phyloP scores from a whole-genome alignment of 2,113 vertebrate genomes.

The Oreocharis arfaki region DNA sequence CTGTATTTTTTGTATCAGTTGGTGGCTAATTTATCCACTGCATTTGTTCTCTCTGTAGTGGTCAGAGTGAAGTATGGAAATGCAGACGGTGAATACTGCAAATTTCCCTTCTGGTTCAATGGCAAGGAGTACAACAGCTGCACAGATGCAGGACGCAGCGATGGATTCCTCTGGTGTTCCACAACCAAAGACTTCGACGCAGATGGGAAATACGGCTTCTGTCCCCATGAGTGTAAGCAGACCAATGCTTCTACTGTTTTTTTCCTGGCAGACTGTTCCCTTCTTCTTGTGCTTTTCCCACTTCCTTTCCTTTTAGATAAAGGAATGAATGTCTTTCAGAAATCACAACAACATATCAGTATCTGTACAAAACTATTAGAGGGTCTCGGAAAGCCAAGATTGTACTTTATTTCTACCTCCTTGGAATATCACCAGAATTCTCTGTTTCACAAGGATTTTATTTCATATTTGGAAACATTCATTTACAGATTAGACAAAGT shows the following conservation, averaged over 20 bases:
- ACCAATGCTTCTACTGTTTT: not conserved
- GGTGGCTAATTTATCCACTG: not conserved
- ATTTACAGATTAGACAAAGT: not conserved
- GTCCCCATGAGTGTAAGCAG: constrained; percentile 93
- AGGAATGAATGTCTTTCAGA: not conserved
- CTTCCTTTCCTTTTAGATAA: not conserved
- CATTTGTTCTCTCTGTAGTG: constrained; percentile 70
- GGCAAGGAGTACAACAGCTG: constrained; percentile 93
- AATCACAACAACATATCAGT: not conserved
- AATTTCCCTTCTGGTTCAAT: constrained; percentile 93
- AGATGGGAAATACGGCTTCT: constrained; percentile 96
- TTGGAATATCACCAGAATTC: not conserved
- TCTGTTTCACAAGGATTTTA: not conserved
- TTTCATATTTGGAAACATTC: not conserved
- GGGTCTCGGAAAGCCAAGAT: not conserved
- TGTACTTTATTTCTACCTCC: not conserved
- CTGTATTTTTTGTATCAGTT: not conserved
- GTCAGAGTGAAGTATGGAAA: constrained; percentile 96
- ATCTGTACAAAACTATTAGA: not conserved
- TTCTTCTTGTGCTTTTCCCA: not conserved
- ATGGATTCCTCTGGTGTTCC: constrained; percentile 97
- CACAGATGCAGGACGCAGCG: constrained; percentile 84
- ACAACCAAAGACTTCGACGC: constrained; percentile 92
- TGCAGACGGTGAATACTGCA: constrained; percentile 94
- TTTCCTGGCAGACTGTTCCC: not conserved